Evolutionary conservation across 2,113 vertebrate species (phyloP).

Genomic region (Caloenas nicobarica): DNA sequence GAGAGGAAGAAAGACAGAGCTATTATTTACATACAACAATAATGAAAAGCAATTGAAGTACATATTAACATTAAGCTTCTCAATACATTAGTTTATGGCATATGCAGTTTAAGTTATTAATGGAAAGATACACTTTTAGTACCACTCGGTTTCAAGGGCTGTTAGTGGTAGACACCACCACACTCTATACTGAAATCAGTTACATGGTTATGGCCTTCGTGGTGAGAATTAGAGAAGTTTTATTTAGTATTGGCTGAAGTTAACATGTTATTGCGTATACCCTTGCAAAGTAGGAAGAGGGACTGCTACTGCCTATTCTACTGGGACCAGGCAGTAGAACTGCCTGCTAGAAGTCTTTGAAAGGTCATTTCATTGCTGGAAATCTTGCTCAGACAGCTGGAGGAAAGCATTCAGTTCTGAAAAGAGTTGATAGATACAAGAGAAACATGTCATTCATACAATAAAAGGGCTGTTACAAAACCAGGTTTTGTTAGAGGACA

Average conservation of each 20-base stretch:
- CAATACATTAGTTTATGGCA: conserved; percentile 29
- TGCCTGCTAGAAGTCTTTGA: conserved; percentile 59
- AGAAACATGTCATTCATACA: conserved; percentile 33
- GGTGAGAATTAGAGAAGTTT: conserved; percentile 32
- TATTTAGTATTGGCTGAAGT: conserved; percentile 25
- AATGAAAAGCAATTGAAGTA: neutral
- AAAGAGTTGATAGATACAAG: conserved; percentile 50
- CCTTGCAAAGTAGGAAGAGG: conserved; percentile 46
- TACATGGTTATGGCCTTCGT: conserved; percentile 32
- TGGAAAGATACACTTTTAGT: neutral
- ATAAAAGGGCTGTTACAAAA: neutral
- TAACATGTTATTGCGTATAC: conserved; percentile 19
- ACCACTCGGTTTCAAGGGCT: neutral
- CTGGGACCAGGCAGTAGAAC: conserved; percentile 29
- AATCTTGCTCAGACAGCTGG: conserved; percentile 53
- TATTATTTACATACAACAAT: neutral
- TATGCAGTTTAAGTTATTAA: conserved; percentile 26
- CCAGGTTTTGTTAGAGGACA: neutral
- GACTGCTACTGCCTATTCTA: conserved; percentile 46
- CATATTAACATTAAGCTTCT: neutral
- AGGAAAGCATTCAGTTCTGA: conserved; percentile 56
- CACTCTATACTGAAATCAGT: neutral
- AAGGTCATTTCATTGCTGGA: conserved; percentile 46
- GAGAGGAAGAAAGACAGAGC: neutral
- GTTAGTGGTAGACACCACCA: conserved; percentile 22